phyloP scores from a whole-genome alignment of 2,888 invertebrate genomes.

The Lepidochrysops patricia region DNA sequence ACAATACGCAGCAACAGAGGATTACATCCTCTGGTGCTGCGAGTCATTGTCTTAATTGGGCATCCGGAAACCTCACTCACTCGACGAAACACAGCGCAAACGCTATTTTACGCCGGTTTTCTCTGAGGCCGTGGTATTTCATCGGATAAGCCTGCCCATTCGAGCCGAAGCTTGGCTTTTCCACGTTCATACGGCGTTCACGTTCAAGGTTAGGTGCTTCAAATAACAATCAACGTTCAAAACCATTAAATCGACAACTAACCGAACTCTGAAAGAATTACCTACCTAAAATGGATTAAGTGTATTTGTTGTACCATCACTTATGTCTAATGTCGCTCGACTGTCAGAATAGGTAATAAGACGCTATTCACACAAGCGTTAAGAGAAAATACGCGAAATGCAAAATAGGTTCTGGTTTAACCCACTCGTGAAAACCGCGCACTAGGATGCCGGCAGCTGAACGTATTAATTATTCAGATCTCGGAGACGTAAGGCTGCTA shows the following conservation, averaged over 20 bases:
- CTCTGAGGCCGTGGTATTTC: too few species aligned
- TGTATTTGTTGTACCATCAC: slow-evolving; percentile 5
- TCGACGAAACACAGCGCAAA: too few species aligned
- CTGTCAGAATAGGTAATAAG: slow-evolving; percentile 32
- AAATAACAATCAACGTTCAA: not conserved
- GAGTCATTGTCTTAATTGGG: too few species aligned
- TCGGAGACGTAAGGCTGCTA: slow-evolving; percentile 14
- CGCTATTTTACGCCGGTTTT: too few species aligned
- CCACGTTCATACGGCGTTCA: too few species aligned
- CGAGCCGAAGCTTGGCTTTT: too few species aligned
- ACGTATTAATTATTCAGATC: slow-evolving; percentile 11
- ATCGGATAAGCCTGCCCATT: too few species aligned
- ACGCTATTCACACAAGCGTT: slow-evolving; percentile 33
- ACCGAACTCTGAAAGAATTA: not conserved
- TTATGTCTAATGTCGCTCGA: not conserved
- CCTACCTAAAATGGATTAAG: not conserved
- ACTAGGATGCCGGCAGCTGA: slow-evolving; percentile 20
- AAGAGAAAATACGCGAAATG: slow-evolving; percentile 29
- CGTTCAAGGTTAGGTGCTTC: too few species aligned
- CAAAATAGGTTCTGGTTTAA: slow-evolving; percentile 36
- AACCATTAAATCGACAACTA: not conserved
- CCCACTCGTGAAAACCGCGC: slow-evolving; percentile 20
- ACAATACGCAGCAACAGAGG: too few species aligned
- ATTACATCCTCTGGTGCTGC: too few species aligned
- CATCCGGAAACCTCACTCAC: too few species aligned